A percentile compares a stretch with the other conserved stretches of the same genome.
Evolutionary conservation across 2,113 vertebrate genomes (phyloP).

Genomic region (Hucho hucho): DNA sequence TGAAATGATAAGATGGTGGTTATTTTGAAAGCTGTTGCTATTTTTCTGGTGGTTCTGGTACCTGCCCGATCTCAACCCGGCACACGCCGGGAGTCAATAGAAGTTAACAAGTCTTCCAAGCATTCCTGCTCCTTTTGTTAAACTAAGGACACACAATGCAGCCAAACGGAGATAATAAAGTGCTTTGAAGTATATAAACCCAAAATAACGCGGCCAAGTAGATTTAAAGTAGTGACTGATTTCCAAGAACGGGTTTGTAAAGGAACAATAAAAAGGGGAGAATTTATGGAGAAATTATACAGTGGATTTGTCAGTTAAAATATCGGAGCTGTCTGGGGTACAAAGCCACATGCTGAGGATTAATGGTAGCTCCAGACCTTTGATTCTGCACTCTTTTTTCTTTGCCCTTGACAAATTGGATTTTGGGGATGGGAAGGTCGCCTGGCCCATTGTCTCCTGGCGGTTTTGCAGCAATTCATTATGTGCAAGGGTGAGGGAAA

Average conservation of each 20-base stretch:
- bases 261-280: conserved; percentile 89
- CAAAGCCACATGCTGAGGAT: conserved; percentile 99
- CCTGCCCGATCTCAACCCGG: conserved; percentile 98
- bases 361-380: conserved; percentile 99
- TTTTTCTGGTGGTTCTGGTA: conserved; percentile 97
- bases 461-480: conserved; percentile 95
- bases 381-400: conserved; percentile 97
- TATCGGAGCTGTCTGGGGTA: conserved; percentile 99
- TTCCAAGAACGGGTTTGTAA: conserved; percentile 93
- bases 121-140: conserved; percentile 94
- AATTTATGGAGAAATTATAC: conserved; percentile 99
- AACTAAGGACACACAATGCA: conserved; percentile 82
- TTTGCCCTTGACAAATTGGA: conserved; percentile 99
- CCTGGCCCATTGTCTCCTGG: conserved; percentile 94
- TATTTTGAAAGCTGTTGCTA: conserved; percentile 78
- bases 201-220: conserved; percentile 98
- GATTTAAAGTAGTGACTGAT: conserved; percentile 98
- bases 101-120: conserved; percentile 99
- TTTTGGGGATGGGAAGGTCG: conserved; percentile 99
- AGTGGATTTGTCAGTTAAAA: conserved; percentile 99
- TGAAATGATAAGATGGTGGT: conserved; percentile 80
- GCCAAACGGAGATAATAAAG: conserved; percentile 86
- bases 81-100: conserved; percentile 99
- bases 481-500: conserved; percentile 93
- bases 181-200: conserved; percentile 97